Evolutionary conservation across 2,113 vertebrate species (phyloP).

Genomic region (Delphinus delphis): DNA sequence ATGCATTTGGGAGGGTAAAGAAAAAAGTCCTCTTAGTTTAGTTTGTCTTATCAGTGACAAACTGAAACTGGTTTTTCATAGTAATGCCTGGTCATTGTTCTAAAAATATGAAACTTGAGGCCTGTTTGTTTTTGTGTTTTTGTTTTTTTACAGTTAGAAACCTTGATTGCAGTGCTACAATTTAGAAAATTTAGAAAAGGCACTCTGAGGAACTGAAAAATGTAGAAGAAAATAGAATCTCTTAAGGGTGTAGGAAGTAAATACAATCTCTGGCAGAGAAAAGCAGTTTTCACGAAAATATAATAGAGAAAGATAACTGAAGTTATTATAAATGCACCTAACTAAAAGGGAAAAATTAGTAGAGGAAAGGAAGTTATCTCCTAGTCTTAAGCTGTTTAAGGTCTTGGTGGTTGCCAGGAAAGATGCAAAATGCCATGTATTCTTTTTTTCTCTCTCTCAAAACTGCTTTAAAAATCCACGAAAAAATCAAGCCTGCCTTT

Average conservation of each 20-base stretch:
- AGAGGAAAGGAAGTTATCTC: background rate
- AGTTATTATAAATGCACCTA: background rate
- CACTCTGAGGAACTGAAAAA: background rate
- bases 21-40: background rate
- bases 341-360: background rate
- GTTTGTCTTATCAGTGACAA: background rate
- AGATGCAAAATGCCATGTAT: background rate
- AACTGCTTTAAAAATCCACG: background rate
- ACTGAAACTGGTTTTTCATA: background rate
- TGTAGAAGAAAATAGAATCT: background rate
- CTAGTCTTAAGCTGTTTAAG: background rate
- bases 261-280: background rate
- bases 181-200: constrained; percentile 23
- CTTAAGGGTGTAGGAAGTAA: background rate
- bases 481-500: background rate
- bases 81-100: background rate
- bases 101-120: background rate
- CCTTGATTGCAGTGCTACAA: background rate
- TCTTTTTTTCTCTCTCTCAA: background rate
- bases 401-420: background rate
- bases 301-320: background rate
- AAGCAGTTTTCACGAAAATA: background rate
- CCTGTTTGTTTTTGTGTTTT: background rate
- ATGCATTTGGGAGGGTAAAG: background rate
- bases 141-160: background rate